These are phyloP conservation scores for Proterorhinus semilunaris DNA, from an alignment of 2,113 vertebrate species.

Conservation along the genomic window DNA sequence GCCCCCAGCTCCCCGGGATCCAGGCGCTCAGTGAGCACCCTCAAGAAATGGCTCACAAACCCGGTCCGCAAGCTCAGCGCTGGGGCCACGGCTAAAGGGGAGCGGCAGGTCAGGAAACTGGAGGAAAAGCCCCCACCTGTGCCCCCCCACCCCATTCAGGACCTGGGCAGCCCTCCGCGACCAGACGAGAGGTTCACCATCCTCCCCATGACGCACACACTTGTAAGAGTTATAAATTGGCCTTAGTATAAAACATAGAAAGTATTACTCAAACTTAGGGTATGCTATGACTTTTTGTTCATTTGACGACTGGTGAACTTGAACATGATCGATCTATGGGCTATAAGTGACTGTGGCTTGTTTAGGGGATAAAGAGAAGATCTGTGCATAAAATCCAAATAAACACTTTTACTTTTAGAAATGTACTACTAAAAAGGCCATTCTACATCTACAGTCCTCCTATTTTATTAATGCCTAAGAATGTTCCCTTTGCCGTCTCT, in stretches of 20 bases:
- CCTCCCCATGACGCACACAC: constrained; percentile 67
- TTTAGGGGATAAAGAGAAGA: too few species aligned
- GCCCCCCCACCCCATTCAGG: constrained; percentile 68
- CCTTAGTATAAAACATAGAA: too few species aligned
- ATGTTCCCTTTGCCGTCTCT: not conserved
- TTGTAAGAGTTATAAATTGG: constrained; percentile 62
- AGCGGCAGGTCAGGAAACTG: constrained; percentile 74
- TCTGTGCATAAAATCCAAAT: too few species aligned
- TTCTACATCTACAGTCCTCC: too few species aligned
- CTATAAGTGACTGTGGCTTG: too few species aligned
- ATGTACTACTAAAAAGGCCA: too few species aligned
- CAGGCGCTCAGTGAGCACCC: constrained; percentile 82
- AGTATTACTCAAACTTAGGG: too few species aligned
- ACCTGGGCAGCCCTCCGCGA: constrained; percentile 66
- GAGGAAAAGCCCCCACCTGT: constrained; percentile 72
- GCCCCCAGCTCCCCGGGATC: constrained; percentile 85
- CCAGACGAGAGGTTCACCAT: constrained; percentile 62
- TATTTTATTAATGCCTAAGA: not conserved
- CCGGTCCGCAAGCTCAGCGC: constrained; percentile 83
- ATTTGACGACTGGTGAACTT: too few species aligned
- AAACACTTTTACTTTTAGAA: too few species aligned
- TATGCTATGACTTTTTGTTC: too few species aligned
- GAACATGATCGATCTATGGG: too few species aligned
- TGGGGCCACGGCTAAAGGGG: constrained; percentile 70
- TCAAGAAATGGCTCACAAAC: constrained; percentile 87